Conservation (phyloP, 1,140 invertebrate genomes). For the Eufriesea mexicana region DNA sequence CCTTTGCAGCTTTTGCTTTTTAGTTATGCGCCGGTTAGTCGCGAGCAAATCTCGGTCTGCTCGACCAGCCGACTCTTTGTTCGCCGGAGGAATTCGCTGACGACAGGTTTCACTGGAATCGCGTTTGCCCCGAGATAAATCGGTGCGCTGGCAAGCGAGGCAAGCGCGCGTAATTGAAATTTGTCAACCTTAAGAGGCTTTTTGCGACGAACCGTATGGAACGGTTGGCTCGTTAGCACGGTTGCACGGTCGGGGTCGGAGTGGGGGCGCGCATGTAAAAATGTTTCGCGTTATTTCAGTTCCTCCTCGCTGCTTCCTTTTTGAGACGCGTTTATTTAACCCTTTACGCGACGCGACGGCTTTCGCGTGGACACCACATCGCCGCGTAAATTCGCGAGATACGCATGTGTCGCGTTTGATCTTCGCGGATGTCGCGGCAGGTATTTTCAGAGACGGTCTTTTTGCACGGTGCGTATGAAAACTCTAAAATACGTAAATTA, state of each 20-base stretch:
- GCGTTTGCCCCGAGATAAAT: constrained; percentile 64
- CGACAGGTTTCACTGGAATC: constrained; percentile 68
- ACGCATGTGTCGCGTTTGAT: neutral
- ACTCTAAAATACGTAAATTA: no score
- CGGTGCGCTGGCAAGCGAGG: constrained; percentile 3
- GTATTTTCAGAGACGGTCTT: neutral
- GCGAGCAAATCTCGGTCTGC: neutral
- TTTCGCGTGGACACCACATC: neutral
- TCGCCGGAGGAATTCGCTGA: constrained; percentile 71
- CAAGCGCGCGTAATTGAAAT: constrained; percentile 35
- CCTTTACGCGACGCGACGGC: neutral
- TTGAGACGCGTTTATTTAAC: constrained; percentile 11
- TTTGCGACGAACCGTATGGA: constrained; percentile 21
- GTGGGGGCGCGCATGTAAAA: constrained; percentile 23
- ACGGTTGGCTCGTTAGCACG: constrained; percentile 42
- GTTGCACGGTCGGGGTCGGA: neutral
- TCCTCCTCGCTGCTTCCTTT: constrained; percentile 16
- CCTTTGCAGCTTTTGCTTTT: constrained; percentile 15
- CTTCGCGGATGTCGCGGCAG: neutral
- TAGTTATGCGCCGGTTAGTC: neutral
- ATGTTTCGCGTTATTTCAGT: constrained; percentile 35
- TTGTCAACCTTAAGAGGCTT: constrained; percentile 38
- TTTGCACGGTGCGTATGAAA: no score
- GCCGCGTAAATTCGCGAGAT: neutral
- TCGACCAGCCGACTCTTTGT: constrained; percentile 61